Evolutionary conservation across 2,888 invertebrate species (phyloP).

Genomic region (Teleogryllus oceanicus): DNA sequence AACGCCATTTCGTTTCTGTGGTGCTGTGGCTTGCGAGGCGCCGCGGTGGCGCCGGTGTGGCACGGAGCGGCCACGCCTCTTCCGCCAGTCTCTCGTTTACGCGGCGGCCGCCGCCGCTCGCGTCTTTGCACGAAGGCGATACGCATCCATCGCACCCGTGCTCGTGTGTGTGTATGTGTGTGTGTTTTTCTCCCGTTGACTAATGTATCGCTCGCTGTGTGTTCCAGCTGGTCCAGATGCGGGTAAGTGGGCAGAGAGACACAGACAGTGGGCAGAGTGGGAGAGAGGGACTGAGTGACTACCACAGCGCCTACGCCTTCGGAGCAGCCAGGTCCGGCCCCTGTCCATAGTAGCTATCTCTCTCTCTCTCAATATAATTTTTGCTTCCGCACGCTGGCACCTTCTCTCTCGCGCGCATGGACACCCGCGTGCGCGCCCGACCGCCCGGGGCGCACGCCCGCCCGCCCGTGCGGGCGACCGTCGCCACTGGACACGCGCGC

Average conservation of each 20-base stretch:
- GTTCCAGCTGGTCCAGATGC: neutral
- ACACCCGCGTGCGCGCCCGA: neutral
- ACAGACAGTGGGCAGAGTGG: neutral
- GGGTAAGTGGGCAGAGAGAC: neutral
- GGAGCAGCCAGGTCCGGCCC: neutral
- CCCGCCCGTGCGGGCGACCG: too few relatives aligned
- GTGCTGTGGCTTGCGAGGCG: too few relatives aligned
- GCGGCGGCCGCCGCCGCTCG: too few relatives aligned
- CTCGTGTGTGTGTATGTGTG: too few relatives aligned
- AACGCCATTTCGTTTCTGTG: too few relatives aligned
- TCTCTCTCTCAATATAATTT: neutral
- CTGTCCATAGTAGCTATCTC: neutral
- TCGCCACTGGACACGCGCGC: too few relatives aligned
- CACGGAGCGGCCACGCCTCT: too few relatives aligned
- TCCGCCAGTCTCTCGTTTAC: too few relatives aligned
- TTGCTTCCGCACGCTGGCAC: constrained; percentile 18
- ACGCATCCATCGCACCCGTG: too few relatives aligned
- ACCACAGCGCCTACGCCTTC: neutral
- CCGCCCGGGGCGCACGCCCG: too few relatives aligned
- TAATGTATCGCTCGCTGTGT: neutral
- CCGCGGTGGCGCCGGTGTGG: too few relatives aligned
- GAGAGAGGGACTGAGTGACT: neutral
- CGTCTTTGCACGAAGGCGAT: too few relatives aligned
- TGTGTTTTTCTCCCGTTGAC: neutral
- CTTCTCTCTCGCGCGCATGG: neutral